Evolutionary conservation across 2,113 vertebrate species (phyloP), one percentile per base, ranked within the genome.

Genomic region (Micronisus gabar): DNA sequence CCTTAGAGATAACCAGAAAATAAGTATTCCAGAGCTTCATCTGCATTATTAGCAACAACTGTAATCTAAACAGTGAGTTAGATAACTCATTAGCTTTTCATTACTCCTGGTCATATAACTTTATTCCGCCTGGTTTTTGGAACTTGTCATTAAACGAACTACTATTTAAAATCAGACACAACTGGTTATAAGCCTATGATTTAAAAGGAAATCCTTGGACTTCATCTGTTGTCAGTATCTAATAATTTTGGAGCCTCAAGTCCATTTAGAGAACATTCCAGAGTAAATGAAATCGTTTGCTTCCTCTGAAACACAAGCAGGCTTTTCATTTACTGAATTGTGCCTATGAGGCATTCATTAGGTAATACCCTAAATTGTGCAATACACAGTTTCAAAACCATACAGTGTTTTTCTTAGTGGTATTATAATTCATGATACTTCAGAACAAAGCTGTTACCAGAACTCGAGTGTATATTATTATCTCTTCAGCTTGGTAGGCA

Each of bases 171-270:
- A 92, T 53, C 17, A 23, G 29, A 76, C 13, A 48, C 45, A 66
- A 63, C 7, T 48, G 22, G n/a, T 48, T 67, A 56, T n/a, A 73
- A 61, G 19, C 17, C 12, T 23, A 26, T 53, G 72, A 74, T 79
- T 43, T 40, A 83, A 58, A 93, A 86, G 21, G 56, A 61, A 70
- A n/a, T 16, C 80, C 98, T 98, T 98, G 99, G 98, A 99, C 97
- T 99, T 99, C 38, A 98, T 48, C 98, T 99, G 30, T 99, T 99
- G 95, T 99, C 98, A 99, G 73, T 97, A 98, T 56, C 98, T 99
- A 66, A 99, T 98, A 88, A 99, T 98, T 72, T 97, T 98, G 71
- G 98, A 99, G 72, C 96, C 95, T 12, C 98, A 96, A 26, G 97
- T 97, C 10, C 93, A 91, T 97, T 99, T 99, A 97, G 97, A 99